Percentiles rank a stretch among this genome's conserved stretches.
Evolutionary conservation across 2,113 vertebrate species (phyloP).

Genomic region (Uropsilus gracilis): DNA sequence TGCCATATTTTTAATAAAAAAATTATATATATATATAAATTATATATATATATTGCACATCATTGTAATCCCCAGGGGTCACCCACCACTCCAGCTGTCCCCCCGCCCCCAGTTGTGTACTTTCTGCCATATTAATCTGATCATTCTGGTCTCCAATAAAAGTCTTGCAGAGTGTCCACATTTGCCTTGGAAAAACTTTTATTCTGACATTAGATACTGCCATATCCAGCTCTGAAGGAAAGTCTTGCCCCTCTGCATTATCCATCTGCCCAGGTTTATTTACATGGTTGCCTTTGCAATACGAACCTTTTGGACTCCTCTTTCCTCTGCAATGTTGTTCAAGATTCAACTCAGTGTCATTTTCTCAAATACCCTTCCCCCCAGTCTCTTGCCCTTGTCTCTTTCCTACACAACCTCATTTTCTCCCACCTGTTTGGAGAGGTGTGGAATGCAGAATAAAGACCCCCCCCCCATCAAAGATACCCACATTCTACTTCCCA

Average conservation of each 20-base stretch:
- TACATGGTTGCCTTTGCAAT: not conserved
- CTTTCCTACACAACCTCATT: not conserved
- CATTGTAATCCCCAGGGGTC: too few relatives aligned
- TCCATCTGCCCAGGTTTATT: not conserved
- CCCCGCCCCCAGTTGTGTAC: too few relatives aligned
- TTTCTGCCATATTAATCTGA: not conserved
- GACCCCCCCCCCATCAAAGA: accelerated
- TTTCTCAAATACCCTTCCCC: not conserved
- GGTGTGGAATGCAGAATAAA: not conserved
- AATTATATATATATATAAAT: too few relatives aligned
- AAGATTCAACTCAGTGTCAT: not conserved
- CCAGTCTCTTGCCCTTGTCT: not conserved
- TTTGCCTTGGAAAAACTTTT: not conserved
- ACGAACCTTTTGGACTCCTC: not conserved
- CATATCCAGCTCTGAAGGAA: not conserved
- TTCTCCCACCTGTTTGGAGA: not conserved
- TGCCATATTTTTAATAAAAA: too few relatives aligned
- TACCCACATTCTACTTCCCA: not conserved
- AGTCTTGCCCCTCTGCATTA: not conserved
- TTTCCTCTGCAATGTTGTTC: not conserved
- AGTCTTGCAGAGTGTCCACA: not conserved
- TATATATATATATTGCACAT: too few relatives aligned
- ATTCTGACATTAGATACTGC: not conserved
- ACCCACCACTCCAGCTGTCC: too few relatives aligned
- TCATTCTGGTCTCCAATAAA: not conserved